phyloP scores from a whole-genome alignment of 2,113 vertebrate genomes.

The Pachycephala philippinensis region DNA sequence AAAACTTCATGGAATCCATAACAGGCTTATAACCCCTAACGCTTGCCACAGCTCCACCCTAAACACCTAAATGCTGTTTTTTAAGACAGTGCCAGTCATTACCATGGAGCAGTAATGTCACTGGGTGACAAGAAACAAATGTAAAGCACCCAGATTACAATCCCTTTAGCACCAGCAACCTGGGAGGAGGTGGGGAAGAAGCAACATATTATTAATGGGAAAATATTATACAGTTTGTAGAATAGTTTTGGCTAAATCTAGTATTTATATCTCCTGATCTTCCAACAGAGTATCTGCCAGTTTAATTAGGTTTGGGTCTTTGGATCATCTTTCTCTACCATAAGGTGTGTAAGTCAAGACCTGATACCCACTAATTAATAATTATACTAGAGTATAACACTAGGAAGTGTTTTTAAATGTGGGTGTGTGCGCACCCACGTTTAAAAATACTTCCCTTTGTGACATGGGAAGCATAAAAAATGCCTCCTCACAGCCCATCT shows the following conservation, averaged over 20 bases:
- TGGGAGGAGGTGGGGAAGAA: background rate
- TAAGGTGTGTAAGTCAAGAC: background rate
- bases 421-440: background rate
- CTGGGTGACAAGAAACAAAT: background rate
- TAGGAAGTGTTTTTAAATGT: background rate
- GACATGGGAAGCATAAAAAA: background rate
- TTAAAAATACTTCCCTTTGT: background rate
- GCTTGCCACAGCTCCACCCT: background rate
- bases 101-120: background rate
- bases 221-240: background rate
- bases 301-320: background rate
- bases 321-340: background rate
- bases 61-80: background rate
- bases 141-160: background rate
- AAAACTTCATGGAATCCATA: background rate
- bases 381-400: background rate
- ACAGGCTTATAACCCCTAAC: background rate
- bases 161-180: background rate
- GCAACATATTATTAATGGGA: background rate
- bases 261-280: background rate
- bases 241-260: background rate
- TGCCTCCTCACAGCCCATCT: background rate
- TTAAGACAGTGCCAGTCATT: background rate
- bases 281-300: background rate
- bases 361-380: background rate